Percentiles rank a stretch among this genome's conserved stretches.
phyloP scores from a whole-genome alignment of 2,113 vertebrate genomes.

The Callopanchax toddi region DNA sequence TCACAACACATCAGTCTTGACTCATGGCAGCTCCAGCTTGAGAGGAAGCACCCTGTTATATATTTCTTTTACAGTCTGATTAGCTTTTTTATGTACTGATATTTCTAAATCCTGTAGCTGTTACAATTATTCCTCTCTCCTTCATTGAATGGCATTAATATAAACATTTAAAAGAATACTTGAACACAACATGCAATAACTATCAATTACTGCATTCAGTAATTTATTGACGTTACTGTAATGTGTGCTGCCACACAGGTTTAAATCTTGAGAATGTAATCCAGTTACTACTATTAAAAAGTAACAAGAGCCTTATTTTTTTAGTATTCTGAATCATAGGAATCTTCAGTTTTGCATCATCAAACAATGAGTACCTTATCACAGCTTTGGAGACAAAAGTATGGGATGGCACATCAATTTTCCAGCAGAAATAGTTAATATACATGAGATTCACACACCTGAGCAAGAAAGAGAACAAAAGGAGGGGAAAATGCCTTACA shows the following conservation, averaged over 20 bases:
- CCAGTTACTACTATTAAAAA: too few relatives aligned
- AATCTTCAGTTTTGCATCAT: conserved; percentile 9
- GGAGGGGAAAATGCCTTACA: conserved; percentile 28
- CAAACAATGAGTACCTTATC: conserved; percentile 22
- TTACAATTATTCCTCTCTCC: background rate
- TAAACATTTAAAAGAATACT: conserved; percentile 8
- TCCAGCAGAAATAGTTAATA: conserved; percentile 52
- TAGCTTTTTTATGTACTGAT: conserved; percentile 1
- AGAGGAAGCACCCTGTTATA: conserved; percentile 2
- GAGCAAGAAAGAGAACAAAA: conserved; percentile 3
- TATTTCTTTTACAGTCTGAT: background rate
- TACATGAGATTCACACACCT: conserved; percentile 48
- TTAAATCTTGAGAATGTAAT: too few relatives aligned
- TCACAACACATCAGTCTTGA: conserved; percentile 45
- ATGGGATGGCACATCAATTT: conserved; percentile 35
- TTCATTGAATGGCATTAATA: background rate
- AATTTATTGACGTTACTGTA: background rate
- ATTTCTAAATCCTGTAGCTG: background rate
- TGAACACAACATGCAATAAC: background rate
- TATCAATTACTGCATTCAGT: background rate
- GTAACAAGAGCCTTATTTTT: background rate
- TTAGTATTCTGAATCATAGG: background rate
- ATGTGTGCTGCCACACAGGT: too few relatives aligned
- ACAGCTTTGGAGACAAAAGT: conserved; percentile 22
- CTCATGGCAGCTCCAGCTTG: conserved; percentile 11